These are phyloP conservation scores for Microctonus brassicae DNA, from an alignment of 2,888 invertebrate species.

Conservation along the genomic window DNA sequence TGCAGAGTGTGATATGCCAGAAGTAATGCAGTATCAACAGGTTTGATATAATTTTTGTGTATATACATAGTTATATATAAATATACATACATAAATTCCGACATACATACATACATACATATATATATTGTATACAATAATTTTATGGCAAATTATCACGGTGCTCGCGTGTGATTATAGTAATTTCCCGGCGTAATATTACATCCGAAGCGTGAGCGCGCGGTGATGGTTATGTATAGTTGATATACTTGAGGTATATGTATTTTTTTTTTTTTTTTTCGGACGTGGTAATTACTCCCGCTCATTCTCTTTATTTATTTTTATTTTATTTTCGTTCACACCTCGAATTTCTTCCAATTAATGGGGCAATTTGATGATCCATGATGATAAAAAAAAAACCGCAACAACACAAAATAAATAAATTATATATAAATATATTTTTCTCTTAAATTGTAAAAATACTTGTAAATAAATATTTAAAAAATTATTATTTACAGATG, in stretches of 20 bases:
- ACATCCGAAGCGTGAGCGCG: conserved; percentile 38
- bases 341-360: not conserved
- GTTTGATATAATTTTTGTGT: conserved; percentile 49
- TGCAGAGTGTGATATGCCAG: conserved; percentile 54
- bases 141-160: conserved; percentile 44
- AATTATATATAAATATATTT: no score
- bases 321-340: conserved; percentile 15
- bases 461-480: not conserved
- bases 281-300: conserved; percentile 24
- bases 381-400: not conserved
- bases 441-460: not conserved
- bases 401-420: not conserved
- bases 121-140: conserved; percentile 37
- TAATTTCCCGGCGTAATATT: conserved; percentile 42
- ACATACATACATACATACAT: no score
- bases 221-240: conserved; percentile 24
- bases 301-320: not conserved
- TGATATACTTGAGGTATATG: conserved; percentile 19
- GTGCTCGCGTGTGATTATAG: conserved; percentile 49
- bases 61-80: no score
- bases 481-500: conserved; percentile 45
- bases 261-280: not conserved
- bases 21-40: conserved; percentile 66
- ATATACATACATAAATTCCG: no score
- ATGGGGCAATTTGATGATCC: not conserved